Evolutionary conservation across 2,113 vertebrate species (phyloP).

Genomic region (Anthoscopus minutus): DNA sequence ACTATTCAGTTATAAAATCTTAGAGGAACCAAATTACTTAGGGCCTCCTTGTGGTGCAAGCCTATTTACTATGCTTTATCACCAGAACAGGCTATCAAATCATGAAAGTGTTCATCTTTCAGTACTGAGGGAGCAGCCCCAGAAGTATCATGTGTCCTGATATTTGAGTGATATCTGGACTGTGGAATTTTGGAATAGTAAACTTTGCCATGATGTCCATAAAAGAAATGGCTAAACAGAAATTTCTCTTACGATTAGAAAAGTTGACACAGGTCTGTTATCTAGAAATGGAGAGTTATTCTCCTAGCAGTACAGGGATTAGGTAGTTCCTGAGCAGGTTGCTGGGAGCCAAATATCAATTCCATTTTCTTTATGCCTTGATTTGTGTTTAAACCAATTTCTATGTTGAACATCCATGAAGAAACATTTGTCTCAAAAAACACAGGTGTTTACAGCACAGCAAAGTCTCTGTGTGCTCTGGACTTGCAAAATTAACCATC

Average conservation of each 20-base stretch:
- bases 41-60: background rate
- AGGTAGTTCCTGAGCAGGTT: background rate
- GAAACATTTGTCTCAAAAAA: background rate
- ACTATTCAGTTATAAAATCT: background rate
- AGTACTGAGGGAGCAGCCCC: background rate
- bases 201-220: background rate
- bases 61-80: background rate
- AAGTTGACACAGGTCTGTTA: background rate
- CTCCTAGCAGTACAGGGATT: background rate
- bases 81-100: background rate
- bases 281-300: background rate
- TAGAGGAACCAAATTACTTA: background rate
- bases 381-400: background rate
- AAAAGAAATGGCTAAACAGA: background rate
- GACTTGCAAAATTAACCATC: background rate
- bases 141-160: background rate
- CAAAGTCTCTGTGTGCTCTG: background rate
- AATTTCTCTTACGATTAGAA: background rate
- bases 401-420: background rate
- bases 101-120: background rate
- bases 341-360: background rate
- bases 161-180: background rate
- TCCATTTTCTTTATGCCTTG: background rate
- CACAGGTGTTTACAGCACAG: background rate
- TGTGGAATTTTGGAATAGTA: background rate